Evolutionary conservation across 1,140 invertebrate species (phyloP).

Genomic region (Drosophila virilis): DNA sequence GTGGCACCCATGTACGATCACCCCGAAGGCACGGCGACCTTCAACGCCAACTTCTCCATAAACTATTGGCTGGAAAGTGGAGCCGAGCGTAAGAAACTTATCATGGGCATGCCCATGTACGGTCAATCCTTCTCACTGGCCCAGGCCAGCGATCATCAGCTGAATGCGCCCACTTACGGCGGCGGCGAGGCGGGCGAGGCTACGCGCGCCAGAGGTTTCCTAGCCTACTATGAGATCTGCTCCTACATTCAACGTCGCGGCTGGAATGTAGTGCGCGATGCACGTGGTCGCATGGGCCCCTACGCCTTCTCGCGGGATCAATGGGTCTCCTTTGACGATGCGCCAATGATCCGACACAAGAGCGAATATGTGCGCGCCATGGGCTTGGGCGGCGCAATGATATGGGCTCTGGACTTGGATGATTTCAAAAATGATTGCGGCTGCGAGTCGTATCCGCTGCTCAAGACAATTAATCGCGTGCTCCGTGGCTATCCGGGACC

Average conservation of each 20-base stretch:
- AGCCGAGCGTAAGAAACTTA: conserved; percentile 89
- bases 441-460: conserved; percentile 91
- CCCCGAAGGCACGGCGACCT: conserved; percentile 88
- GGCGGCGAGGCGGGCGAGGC: conserved; percentile 92
- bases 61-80: conserved; percentile 92
- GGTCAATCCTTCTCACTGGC: conserved; percentile 93
- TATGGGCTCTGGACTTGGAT: conserved; percentile 92
- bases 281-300: conserved; percentile 89
- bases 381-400: conserved; percentile 92
- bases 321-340: conserved; percentile 94
- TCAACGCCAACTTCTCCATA: conserved; percentile 94
- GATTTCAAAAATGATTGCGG: conserved; percentile 90
- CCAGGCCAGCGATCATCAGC: conserved; percentile 86
- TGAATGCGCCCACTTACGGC: conserved; percentile 90
- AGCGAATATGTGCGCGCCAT: conserved; percentile 90
- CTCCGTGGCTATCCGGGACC: conserved; percentile 87
- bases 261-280: conserved; percentile 89
- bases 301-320: conserved; percentile 90
- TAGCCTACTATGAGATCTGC: conserved; percentile 94
- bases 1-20: conserved; percentile 91
- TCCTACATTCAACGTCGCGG: conserved; percentile 87
- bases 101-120: conserved; percentile 94
- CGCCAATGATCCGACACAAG: conserved; percentile 89
- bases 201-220: conserved; percentile 91
- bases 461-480: conserved; percentile 91